phyloP scores from a whole-genome alignment of 2,113 vertebrate species.

The Bostrychus sinensis region DNA sequence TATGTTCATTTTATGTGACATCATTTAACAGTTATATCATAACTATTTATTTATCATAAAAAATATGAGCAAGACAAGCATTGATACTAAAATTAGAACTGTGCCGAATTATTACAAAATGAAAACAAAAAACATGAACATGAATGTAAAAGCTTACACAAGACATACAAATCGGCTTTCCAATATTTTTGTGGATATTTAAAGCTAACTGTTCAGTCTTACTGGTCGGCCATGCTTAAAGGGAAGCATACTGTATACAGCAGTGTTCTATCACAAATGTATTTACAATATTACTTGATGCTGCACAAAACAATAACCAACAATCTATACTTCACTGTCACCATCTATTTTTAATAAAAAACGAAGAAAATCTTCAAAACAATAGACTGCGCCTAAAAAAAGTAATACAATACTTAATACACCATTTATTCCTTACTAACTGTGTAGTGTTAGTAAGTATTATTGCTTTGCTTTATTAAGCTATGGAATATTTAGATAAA shows the following conservation, averaged over 20 bases:
- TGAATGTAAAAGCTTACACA: constrained; percentile 69
- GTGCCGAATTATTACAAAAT: constrained; percentile 22
- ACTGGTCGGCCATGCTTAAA: constrained; percentile 26
- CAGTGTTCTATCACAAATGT: constrained; percentile 43
- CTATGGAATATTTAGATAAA: constrained; percentile 1
- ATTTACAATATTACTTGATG: constrained; percentile 3
- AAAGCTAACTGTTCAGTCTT: constrained; percentile 13
- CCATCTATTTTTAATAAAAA: not conserved
- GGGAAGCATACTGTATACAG: constrained; percentile 51
- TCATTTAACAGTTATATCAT: constrained; percentile 37
- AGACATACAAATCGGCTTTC: constrained; percentile 9
- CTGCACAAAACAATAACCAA: not conserved
- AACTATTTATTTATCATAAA: constrained; percentile 13
- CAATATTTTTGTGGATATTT: not conserved
- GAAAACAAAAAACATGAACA: constrained; percentile 35
- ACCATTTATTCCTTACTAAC: constrained; percentile 4
- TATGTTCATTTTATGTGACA: constrained; percentile 20
- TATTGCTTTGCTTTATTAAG: not conserved
- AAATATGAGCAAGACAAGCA: constrained; percentile 27
- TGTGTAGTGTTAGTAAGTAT: not conserved
- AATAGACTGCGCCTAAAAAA: not conserved
- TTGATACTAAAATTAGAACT: constrained; percentile 37
- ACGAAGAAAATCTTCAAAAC: constrained; percentile 6
- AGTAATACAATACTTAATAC: not conserved
- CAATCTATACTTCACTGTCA: constrained; percentile 4